phyloP scores from a whole-genome alignment of 2,797 vertebrate genomes.

The Myotis findleyi region DNA sequence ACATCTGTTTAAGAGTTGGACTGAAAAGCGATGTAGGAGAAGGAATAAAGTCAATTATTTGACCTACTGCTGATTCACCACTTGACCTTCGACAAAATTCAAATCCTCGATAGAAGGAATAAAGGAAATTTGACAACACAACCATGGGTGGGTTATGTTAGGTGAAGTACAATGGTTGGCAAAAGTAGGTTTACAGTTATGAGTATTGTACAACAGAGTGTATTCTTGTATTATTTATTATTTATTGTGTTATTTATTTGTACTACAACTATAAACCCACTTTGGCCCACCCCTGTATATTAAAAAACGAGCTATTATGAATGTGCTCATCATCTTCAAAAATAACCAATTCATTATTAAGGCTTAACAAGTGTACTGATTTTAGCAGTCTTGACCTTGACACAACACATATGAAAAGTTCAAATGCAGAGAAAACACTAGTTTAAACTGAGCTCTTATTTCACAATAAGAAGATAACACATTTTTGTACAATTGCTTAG shows the following conservation, averaged over 20 bases:
- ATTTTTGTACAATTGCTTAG: slow-evolving; percentile 5
- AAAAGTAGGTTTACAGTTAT: background rate
- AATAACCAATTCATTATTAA: background rate
- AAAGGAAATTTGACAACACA: background rate
- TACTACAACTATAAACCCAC: background rate
- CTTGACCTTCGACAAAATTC: background rate
- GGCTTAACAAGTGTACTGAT: background rate
- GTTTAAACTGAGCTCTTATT: background rate
- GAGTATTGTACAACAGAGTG: background rate
- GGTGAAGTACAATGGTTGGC: background rate
- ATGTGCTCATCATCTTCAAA: background rate
- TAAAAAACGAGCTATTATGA: background rate
- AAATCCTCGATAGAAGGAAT: background rate
- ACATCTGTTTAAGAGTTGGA: slow-evolving; percentile 52
- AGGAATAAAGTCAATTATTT: slow-evolving; percentile 4
- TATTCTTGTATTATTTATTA: background rate
- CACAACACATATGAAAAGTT: background rate
- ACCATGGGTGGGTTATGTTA: background rate
- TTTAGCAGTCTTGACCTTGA: background rate
- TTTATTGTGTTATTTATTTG: background rate
- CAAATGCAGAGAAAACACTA: background rate
- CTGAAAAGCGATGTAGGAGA: background rate
- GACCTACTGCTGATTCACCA: background rate
- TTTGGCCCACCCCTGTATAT: background rate
- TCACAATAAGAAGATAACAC: background rate